Evolutionary conservation across 2,888 invertebrate species (phyloP).

Genomic region (Apeira syringaria): DNA sequence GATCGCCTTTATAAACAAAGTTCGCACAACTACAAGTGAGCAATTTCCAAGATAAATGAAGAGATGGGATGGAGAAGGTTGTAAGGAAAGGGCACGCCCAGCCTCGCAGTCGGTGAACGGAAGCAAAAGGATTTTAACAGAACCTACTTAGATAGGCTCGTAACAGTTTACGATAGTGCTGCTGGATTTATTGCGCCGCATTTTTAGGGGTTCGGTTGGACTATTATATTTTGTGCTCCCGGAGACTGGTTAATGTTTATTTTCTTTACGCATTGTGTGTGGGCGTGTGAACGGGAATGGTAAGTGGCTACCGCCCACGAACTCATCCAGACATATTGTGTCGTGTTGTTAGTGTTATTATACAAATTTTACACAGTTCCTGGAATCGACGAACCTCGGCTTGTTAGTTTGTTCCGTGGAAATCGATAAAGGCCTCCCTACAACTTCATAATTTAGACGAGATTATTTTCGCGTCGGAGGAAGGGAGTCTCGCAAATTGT

Average conservation of each 20-base stretch:
- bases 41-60: conserved; percentile 37
- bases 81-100: conserved; percentile 33
- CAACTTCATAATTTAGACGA: conserved; percentile 18
- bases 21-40: conserved; percentile 35
- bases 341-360: conserved; percentile 6
- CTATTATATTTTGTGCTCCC: conserved; percentile 25
- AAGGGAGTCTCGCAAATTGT: conserved; percentile 19
- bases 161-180: conserved; percentile 42
- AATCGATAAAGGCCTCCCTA: conserved; percentile 10
- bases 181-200: conserved; percentile 40
- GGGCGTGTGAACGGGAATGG: conserved; percentile 27
- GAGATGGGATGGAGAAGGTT: conserved; percentile 33
- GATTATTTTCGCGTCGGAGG: conserved; percentile 18
- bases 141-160: conserved; percentile 43
- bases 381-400: conserved; percentile 2
- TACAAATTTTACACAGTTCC: conserved; percentile 16
- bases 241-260: conserved; percentile 23
- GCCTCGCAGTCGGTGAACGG: conserved; percentile 29
- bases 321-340: conserved; percentile 4
- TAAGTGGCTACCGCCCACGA: conserved; percentile 18
- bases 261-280: conserved; percentile 16
- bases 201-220: conserved; percentile 35
- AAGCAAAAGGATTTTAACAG: conserved; percentile 40
- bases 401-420: conserved; percentile 4
- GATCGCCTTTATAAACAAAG: conserved; percentile 37